These are phyloP conservation scores for Barbus barbus DNA, from an alignment of 2,113 vertebrate genomes.

Conservation along the genomic window DNA sequence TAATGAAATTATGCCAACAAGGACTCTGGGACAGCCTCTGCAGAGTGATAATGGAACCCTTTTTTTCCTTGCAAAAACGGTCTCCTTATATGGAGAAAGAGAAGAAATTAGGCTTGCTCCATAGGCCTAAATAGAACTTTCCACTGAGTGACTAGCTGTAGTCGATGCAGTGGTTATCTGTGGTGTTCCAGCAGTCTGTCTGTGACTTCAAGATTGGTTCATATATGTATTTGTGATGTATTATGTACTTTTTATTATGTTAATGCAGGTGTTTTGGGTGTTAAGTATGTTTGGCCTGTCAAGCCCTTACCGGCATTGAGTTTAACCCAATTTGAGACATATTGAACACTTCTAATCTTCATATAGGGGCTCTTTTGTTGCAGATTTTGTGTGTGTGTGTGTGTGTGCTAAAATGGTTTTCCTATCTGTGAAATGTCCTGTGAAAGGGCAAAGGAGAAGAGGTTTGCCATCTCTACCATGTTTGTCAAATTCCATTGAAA, in stretches of 20 bases:
- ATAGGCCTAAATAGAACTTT: constrained; percentile 38
- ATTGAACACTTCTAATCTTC: background rate
- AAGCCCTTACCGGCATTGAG: background rate
- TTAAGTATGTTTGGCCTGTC: background rate
- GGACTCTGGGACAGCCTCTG: constrained; percentile 43
- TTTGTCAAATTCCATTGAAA: constrained; percentile 21
- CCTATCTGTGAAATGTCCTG: background rate
- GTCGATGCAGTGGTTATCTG: background rate
- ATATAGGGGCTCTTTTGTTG: background rate
- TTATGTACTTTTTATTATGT: background rate
- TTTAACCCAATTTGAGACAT: background rate
- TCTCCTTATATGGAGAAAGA: constrained; percentile 45
- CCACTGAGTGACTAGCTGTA: constrained; percentile 1
- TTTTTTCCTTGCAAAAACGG: constrained; percentile 32
- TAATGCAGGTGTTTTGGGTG: background rate
- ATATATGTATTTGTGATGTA: background rate
- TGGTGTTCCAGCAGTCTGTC: background rate
- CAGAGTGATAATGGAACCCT: constrained; percentile 40
- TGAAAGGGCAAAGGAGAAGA: background rate
- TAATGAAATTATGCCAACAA: constrained; percentile 53
- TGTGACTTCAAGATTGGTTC: background rate
- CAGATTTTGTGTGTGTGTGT: background rate
- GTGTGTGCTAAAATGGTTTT: background rate
- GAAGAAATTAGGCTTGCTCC: constrained; percentile 20
- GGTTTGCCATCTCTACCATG: background rate